Evolutionary conservation across 2,113 vertebrate genomes (phyloP).

Genomic region (Ochotona princeps): DNA sequence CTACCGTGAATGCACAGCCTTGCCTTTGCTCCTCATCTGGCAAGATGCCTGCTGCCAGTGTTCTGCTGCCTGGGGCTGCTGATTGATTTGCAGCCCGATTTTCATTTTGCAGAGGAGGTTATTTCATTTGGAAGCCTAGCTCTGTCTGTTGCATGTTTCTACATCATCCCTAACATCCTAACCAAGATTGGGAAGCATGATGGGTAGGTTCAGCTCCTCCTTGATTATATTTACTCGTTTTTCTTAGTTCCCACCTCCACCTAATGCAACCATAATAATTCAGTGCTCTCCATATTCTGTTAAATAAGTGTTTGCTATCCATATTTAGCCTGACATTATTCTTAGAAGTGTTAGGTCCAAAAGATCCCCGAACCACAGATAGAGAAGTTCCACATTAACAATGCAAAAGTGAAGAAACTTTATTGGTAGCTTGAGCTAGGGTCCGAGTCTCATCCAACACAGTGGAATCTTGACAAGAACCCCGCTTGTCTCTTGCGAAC

Average conservation of each 20-base stretch:
- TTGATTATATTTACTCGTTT: not conserved
- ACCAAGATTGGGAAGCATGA: not conserved
- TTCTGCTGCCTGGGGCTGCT: not conserved
- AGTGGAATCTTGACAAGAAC: too few species aligned
- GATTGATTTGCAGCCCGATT: not conserved
- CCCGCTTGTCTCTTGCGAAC: too few species aligned
- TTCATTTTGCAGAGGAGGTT: not conserved
- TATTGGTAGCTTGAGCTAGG: too few species aligned
- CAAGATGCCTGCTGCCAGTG: not conserved
- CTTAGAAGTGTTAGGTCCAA: too few species aligned
- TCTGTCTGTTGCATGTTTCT: not conserved
- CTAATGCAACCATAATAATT: not conserved
- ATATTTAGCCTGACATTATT: not conserved
- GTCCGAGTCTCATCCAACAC: too few species aligned
- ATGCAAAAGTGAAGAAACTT: too few species aligned
- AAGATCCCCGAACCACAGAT: too few species aligned
- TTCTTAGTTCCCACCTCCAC: not conserved
- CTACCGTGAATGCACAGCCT: not conserved
- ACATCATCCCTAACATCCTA: not conserved
- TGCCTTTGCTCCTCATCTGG: not conserved
- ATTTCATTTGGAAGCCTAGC: not conserved
- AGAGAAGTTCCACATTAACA: too few species aligned
- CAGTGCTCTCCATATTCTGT: not conserved
- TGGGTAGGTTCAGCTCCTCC: accelerated
- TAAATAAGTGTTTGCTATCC: not conserved